Evolutionary conservation across 2,888 invertebrate genomes (phyloP), one percentile per base, ranked within the genome.

Genomic region (Agrotis exclamationis): DNA sequence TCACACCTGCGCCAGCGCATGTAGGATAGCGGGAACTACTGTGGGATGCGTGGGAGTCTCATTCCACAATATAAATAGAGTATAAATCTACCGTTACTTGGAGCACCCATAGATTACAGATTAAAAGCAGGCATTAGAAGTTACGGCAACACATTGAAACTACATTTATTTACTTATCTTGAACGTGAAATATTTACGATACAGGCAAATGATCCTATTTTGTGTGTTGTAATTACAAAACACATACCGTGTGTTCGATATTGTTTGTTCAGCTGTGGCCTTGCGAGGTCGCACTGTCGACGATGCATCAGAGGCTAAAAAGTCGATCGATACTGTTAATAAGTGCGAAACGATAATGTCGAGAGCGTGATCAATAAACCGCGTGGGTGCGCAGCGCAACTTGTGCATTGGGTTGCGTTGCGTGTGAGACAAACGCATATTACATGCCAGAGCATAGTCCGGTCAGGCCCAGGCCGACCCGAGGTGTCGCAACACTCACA

Each of bases 241-340:
- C 84, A 88, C 84, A 83, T 87, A 85, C 70, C 68, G 82, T 73
- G 76, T 79, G 74, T 79, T 76, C 28, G 79, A 74, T 64, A 66
- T 64, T 91, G 89, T 95, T 95, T 94, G 89, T 76, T 79, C 95
- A 96, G 94, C 93, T 95, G 95, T 89, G 93, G 93, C 94, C 94
- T 95, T 93, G 92, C 87, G 92, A 93, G 94, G 95, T 94, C 93
- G 91, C 79, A 76, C 80, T 80, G 87, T 87, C 86, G 85, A 76
- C 85, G 87, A 86, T 85, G 84, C 82, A 80, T 86, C 83, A 88
- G 85, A 89, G 84, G 83, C 84, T 86, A 83, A 88, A 86, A 88
- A 89, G 85, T 87, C 87, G 87, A 88, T 87, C 88, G 87, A 87
- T 88, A 85, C 75, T 74, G 80, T 79, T 80, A 77, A 81, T 85